Conservation (phyloP, 2,797 vertebrate genomes). For the Bovichtus diacanthus region DNA sequence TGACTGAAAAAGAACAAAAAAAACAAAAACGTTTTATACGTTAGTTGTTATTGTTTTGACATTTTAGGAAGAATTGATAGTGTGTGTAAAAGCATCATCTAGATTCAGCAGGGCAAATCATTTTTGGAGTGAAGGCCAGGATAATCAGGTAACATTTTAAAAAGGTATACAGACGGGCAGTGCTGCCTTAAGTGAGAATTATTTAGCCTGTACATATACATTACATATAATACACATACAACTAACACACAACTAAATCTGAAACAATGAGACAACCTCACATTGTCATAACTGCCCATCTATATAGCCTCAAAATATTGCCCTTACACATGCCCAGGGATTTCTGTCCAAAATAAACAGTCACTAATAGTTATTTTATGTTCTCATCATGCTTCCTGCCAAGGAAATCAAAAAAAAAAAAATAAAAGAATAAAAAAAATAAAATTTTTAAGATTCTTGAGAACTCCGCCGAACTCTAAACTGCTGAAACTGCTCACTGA, state of each 20-base stretch:
- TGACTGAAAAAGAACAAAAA: not conserved
- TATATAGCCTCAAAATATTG: slow-evolving; percentile 2
- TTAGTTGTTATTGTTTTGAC: not conserved
- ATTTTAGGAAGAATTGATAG: not conserved
- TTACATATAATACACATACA: not conserved
- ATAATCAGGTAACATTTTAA: not conserved
- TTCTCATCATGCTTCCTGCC: not conserved
- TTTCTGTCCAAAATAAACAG: not conserved
- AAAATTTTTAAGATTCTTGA: too few species aligned
- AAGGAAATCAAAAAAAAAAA: not conserved
- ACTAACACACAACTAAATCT: not conserved
- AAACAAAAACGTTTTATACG: not conserved
- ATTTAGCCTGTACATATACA: not conserved
- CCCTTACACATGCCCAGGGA: not conserved
- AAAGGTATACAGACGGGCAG: not conserved
- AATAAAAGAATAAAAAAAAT: too few species aligned
- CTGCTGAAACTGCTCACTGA: slow-evolving; percentile 1
- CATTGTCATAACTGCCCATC: not conserved
- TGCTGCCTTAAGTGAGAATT: not conserved
- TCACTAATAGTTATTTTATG: not conserved
- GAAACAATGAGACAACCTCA: not conserved
- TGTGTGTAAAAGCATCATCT: not conserved
- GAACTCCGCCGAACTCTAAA: slow-evolving; percentile 1
- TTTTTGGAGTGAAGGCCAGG: not conserved
- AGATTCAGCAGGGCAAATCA: not conserved